Conservation (phyloP, 2,797 vertebrate species). For the Phaenicophaeus curvirostris region DNA sequence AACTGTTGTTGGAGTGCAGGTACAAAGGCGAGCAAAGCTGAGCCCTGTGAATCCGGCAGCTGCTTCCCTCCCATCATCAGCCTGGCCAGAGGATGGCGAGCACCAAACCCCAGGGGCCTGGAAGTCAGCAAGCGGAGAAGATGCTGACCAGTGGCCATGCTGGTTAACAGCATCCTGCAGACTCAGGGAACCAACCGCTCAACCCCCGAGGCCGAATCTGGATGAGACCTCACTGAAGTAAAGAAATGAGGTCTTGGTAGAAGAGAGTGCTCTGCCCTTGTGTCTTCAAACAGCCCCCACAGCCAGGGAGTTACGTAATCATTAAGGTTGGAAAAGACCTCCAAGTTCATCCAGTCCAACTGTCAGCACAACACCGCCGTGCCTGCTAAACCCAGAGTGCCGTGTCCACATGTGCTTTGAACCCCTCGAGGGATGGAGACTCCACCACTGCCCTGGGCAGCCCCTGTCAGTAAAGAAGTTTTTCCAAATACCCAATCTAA, state of each 20-base stretch:
- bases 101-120: neutral
- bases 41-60: constrained; percentile 51
- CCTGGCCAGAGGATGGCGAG: neutral
- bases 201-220: neutral
- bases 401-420: too few species aligned
- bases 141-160: neutral
- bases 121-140: neutral
- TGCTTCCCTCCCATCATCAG: constrained; percentile 2
- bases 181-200: neutral
- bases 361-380: too few species aligned
- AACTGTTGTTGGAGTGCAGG: constrained; percentile 68
- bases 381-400: too few species aligned
- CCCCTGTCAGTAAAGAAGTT: too few species aligned
- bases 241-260: neutral
- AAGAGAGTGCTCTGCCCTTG: fast-evolving
- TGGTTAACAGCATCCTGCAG: neutral
- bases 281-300: neutral
- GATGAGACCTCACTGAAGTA: neutral
- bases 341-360: too few species aligned
- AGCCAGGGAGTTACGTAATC: neutral
- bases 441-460: too few species aligned
- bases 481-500: too few species aligned
- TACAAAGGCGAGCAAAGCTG: constrained; percentile 52
- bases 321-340: too few species aligned
- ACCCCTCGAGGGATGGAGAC: too few species aligned